These are phyloP conservation scores for Xylophagus ater DNA, from an alignment of 2,888 invertebrate species.

Conservation along the genomic window DNA sequence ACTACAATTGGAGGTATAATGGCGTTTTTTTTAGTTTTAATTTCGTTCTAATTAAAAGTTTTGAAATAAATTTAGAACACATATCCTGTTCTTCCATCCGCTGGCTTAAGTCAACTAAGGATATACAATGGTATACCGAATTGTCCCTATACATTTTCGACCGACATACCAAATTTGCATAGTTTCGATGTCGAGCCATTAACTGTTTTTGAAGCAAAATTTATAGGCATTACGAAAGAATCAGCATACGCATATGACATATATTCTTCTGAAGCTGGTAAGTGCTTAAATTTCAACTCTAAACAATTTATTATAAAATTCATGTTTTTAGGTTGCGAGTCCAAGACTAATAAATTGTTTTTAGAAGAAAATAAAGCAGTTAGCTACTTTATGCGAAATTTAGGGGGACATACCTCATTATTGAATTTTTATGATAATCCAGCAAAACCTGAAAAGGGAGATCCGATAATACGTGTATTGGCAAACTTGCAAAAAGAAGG, in stretches of 20 bases:
- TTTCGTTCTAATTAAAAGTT: not conserved
- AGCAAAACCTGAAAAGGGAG: slow-evolving; percentile 30
- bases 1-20: slow-evolving; percentile 54
- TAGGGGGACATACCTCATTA: not conserved
- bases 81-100: slow-evolving; percentile 49
- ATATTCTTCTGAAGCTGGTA: not conserved
- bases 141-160: slow-evolving; percentile 35
- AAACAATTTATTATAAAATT: slow-evolving; percentile 1
- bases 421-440: slow-evolving; percentile 23
- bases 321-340: not conserved
- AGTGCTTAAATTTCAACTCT: not conserved
- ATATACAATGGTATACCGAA: slow-evolving; percentile 53
- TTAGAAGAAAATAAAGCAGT: slow-evolving; percentile 22
- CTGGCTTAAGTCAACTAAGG: slow-evolving; percentile 52
- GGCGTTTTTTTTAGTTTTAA: not conserved
- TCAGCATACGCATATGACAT: not conserved
- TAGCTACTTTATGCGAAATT: slow-evolving; percentile 25
- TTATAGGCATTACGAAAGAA: slow-evolving; percentile 19
- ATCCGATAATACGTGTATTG: slow-evolving; percentile 27
- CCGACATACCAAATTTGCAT: slow-evolving; percentile 19
- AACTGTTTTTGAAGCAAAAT: slow-evolving; percentile 23
- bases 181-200: slow-evolving; percentile 21
- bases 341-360: slow-evolving; percentile 18
- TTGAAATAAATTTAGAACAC: slow-evolving; percentile 2
- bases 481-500: slow-evolving; percentile 21